Percentiles rank a stretch among this genome's conserved stretches.
phyloP scores from a whole-genome alignment of 1,140 invertebrate species.

The Dysdera silvatica region DNA sequence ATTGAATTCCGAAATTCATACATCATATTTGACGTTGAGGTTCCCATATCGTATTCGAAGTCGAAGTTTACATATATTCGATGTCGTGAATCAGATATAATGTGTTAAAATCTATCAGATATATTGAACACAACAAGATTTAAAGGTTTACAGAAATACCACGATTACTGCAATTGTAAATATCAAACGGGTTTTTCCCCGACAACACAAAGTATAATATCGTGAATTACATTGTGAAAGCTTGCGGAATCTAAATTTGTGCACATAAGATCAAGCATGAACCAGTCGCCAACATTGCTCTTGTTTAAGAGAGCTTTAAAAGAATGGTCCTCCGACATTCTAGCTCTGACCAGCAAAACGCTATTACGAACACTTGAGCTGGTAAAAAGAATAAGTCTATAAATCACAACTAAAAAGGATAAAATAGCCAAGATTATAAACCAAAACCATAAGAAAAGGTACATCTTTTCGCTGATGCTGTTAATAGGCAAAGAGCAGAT shows the following conservation, averaged over 20 bases:
- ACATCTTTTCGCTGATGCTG: constrained; percentile 79
- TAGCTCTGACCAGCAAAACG: constrained; percentile 19
- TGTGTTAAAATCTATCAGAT: too few species aligned
- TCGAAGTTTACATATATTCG: too few species aligned
- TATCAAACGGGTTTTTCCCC: too few species aligned
- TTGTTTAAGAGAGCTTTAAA: constrained; percentile 11
- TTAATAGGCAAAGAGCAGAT: constrained; percentile 74
- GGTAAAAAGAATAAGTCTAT: constrained; percentile 65
- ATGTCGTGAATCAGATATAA: too few species aligned
- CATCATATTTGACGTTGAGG: too few species aligned
- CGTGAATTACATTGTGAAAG: constrained; percentile 24
- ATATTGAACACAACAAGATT: too few species aligned
- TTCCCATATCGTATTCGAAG: too few species aligned
- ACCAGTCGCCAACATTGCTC: constrained; percentile 65
- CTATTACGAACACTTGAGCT: neutral
- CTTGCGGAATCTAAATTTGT: constrained; percentile 66
- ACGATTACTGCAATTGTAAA: too few species aligned
- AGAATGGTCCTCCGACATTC: neutral
- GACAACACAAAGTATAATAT: too few species aligned
- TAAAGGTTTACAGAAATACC: too few species aligned
- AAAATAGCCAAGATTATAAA: constrained; percentile 57
- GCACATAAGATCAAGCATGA: constrained; percentile 67
- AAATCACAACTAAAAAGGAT: constrained; percentile 60
- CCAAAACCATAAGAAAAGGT: constrained; percentile 75
- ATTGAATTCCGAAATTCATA: too few species aligned